Conservation (phyloP, 2,797 vertebrate species). For the Holocentrus rufus region DNA sequence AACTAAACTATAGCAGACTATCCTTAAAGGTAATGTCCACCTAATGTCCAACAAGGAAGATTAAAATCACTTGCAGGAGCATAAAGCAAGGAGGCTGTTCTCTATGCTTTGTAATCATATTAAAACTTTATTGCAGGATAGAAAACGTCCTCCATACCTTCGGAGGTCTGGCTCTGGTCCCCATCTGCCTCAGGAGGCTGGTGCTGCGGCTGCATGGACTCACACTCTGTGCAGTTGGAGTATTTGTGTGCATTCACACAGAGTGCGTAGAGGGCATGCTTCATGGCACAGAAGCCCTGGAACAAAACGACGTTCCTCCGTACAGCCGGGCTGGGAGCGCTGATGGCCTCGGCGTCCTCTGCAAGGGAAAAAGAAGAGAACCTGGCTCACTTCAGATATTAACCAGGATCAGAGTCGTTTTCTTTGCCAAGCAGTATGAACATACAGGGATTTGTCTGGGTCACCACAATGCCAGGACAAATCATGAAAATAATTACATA, state of each 20-base stretch:
- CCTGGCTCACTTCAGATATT: neutral
- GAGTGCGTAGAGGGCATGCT: constrained; percentile 93
- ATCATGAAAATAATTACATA: too few species aligned
- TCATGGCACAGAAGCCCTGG: constrained; percentile 94
- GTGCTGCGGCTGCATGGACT: constrained; percentile 27
- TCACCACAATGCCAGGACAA: too few species aligned
- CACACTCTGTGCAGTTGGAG: constrained; percentile 80
- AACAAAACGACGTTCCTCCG: constrained; percentile 88
- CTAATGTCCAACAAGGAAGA: too few species aligned
- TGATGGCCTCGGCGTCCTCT: constrained; percentile 67
- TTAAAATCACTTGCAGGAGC: too few species aligned
- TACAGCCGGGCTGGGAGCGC: constrained; percentile 68
- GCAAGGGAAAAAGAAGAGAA: constrained; percentile 1
- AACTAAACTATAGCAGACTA: too few species aligned
- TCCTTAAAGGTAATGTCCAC: too few species aligned
- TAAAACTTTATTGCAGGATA: neutral
- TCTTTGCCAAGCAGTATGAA: too few species aligned
- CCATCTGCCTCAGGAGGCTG: constrained; percentile 56
- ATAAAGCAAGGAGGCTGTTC: too few species aligned
- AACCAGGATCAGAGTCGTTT: neutral
- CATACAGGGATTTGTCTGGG: too few species aligned
- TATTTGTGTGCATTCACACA: constrained; percentile 88
- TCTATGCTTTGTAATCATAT: neutral
- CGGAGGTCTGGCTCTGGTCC: constrained; percentile 56
- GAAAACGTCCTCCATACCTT: constrained; percentile 62